These are phyloP conservation scores for Nothocercus nigrocapillus DNA, from an alignment of 2,113 vertebrate genomes.

Conservation along the genomic window DNA sequence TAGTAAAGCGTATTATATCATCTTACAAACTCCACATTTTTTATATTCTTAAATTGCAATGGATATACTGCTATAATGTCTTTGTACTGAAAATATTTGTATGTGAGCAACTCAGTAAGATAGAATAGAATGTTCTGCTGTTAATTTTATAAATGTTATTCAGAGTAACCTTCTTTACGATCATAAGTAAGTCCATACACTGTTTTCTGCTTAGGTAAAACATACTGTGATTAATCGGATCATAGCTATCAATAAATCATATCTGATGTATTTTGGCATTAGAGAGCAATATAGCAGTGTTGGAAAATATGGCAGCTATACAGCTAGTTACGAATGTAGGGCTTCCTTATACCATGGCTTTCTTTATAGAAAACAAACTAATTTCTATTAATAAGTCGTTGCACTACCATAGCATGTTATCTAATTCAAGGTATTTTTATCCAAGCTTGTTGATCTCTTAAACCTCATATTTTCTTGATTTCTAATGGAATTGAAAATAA, in stretches of 20 bases:
- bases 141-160: neutral
- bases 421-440: neutral
- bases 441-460: neutral
- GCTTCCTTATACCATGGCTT: neutral
- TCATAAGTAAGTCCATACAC: neutral
- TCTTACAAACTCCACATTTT: neutral
- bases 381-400: neutral
- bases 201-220: neutral
- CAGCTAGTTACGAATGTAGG: neutral
- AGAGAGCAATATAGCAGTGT: neutral
- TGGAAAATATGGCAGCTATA: neutral
- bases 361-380: neutral
- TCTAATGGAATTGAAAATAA: neutral
- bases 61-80: neutral
- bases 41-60: neutral
- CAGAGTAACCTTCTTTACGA: neutral
- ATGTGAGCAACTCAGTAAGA: neutral
- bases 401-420: neutral
- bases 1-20: neutral
- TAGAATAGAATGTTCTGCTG: neutral
- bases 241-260: neutral
- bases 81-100: neutral
- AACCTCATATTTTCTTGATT: neutral
- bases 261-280: neutral
- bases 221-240: neutral